Percentiles rank a stretch among this genome's conserved stretches.
Conservation (phyloP, 2,113 vertebrate genomes). For the Dicerorhinus sumatrensis region DNA sequence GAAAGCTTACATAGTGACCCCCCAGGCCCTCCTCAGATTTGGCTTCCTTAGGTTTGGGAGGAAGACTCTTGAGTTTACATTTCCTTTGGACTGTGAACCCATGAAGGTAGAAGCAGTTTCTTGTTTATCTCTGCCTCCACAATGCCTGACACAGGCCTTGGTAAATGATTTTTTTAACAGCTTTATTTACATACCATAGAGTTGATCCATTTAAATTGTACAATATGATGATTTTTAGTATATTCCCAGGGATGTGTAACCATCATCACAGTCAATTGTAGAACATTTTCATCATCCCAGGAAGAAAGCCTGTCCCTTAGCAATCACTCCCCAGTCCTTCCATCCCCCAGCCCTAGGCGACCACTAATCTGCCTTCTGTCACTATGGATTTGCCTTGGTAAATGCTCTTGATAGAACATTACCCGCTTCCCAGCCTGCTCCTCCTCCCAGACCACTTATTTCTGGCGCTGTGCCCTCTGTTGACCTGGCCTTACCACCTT, state of each 20-base stretch:
- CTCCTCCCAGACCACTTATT: background rate
- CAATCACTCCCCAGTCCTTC: background rate
- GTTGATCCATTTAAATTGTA: background rate
- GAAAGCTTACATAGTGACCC: background rate
- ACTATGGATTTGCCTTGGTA: background rate
- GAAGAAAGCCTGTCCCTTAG: background rate
- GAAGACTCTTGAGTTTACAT: background rate
- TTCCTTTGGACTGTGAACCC: background rate
- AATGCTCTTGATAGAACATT: background rate
- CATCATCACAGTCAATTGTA: background rate
- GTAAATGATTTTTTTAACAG: conserved; percentile 7
- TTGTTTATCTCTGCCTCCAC: background rate
- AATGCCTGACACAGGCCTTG: background rate
- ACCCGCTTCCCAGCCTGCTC: background rate
- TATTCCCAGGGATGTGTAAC: background rate
- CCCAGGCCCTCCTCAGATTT: background rate
- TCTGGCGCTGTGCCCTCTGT: background rate
- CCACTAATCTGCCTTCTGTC: background rate
- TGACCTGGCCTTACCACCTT: background rate
- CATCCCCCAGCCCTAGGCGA: background rate
- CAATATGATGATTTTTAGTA: background rate
- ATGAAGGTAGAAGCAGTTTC: background rate
- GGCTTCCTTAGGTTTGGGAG: background rate
- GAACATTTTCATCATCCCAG: background rate
- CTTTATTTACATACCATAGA: background rate